These are phyloP conservation scores for Drosophila obscura DNA, from an alignment of 1,140 invertebrate species.

Conservation along the genomic window DNA sequence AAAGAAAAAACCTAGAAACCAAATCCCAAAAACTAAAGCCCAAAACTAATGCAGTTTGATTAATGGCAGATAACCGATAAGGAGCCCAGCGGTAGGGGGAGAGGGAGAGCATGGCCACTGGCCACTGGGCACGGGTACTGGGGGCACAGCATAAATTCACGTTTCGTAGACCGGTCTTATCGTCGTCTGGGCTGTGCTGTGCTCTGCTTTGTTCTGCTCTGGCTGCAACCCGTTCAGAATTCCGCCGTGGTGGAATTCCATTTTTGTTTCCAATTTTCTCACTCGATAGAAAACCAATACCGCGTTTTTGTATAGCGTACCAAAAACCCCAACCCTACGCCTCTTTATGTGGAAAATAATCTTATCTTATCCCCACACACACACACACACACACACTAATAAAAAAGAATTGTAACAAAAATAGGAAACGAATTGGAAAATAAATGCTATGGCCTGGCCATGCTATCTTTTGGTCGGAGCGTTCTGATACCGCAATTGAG, in stretches of 20 bases:
- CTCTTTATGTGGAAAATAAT: constrained; percentile 36
- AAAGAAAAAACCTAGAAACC: background rate
- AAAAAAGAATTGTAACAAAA: constrained; percentile 33
- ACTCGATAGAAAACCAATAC: too few species aligned
- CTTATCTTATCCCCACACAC: constrained; percentile 72
- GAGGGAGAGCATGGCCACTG: constrained; percentile 4
- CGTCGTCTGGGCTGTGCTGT: background rate
- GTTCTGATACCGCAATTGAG: constrained; percentile 14
- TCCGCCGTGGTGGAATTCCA: constrained; percentile 9
- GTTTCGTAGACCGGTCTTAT: constrained; percentile 17
- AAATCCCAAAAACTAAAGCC: constrained; percentile 26
- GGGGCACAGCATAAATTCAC: constrained; percentile 16
- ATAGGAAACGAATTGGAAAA: background rate
- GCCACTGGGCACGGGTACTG: background rate
- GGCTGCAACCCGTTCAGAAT: constrained; percentile 3
- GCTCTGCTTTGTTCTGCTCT: too few species aligned
- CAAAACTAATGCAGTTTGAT: constrained; percentile 69
- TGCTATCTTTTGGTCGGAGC: constrained; percentile 28
- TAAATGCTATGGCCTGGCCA: background rate
- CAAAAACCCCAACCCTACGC: too few species aligned
- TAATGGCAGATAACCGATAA: constrained; percentile 54
- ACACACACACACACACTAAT: constrained; percentile 13
- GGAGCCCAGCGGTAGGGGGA: too few species aligned
- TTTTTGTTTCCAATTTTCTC: background rate
- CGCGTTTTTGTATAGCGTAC: too few species aligned